Base-by-base conservation (phyloP, 2,888 invertebrate species). In the Poecilus cupreus region DNA sequence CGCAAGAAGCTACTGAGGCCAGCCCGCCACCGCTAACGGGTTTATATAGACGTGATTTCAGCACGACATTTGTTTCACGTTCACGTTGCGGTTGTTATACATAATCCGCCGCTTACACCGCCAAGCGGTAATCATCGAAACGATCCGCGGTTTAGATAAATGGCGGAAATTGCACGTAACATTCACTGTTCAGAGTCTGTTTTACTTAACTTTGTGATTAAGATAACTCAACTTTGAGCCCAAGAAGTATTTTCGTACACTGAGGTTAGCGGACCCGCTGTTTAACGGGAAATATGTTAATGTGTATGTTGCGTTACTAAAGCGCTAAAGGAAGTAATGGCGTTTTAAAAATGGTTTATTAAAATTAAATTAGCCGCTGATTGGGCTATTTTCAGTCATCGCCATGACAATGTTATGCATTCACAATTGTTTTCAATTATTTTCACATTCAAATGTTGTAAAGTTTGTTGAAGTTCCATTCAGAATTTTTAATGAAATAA, bases 31-130 rank as follows among this genome's bases (percentile, higher is more conserved):
- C 51, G 54, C 54, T 57, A 57, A 51, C 39, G 46, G 72, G 72
- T 51, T 75, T 75, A 76, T 51, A 51, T 51, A 51, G 51, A 51
- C 51, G 51, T 51, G 51, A 18, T 76, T 76, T 76, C 76, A 76
- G 32, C 76, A 76, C 76, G 76, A 76, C 76, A 76, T 76, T 75
- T 51, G 75, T 75, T 75, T 20, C 60, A 60, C 20, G 11, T 18
- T 18, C 57, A 57, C 32, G 32, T n/a, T 32, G 32, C 60, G 60
- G 32, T 60, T 26, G 60, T 60, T 32, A 26, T 60, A 24, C 60
- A 51, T 51, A 51, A 51, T 13, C 51, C 51, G 24, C 54, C 54
- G 13, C 18, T 18, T 18, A 18, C 54, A 1, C 22, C 32, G 26
- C 26, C 22, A 32, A 18, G 26, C 32, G 72, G 72, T 72, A 72